Evolutionary conservation across 2,113 vertebrate genomes (phyloP).

Genomic region (Cepphus grylle): DNA sequence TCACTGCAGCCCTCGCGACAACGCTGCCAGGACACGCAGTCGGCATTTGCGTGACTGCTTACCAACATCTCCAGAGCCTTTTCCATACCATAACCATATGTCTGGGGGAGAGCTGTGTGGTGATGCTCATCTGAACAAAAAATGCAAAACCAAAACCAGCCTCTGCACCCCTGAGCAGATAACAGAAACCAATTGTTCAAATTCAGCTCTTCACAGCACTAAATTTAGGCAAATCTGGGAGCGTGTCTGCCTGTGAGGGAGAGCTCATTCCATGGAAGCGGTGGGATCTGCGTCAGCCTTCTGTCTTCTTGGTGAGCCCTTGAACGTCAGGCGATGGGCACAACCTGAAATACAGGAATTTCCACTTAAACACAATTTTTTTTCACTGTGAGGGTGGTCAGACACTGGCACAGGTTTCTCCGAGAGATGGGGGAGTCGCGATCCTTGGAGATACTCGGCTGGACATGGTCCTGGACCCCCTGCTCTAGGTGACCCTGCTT

Average conservation of each 20-base stretch:
- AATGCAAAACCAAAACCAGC: background rate
- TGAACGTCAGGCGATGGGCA: background rate
- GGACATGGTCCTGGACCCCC: background rate
- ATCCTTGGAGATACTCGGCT: background rate
- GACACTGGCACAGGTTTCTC: background rate
- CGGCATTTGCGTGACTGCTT: background rate
- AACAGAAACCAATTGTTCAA: background rate
- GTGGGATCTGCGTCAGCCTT: background rate
- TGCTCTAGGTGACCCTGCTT: background rate
- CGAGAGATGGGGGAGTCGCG: background rate
- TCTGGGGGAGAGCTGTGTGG: background rate
- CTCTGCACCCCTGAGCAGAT: background rate
- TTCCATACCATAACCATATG: fast-evolving
- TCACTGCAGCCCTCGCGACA: background rate
- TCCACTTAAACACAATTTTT: background rate
- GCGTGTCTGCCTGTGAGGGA: slow-evolving; percentile 1
- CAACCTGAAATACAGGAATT: background rate
- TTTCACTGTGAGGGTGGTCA: background rate
- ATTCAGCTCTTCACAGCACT: slow-evolving; percentile 33
- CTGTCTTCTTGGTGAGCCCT: background rate
- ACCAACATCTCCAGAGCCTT: background rate
- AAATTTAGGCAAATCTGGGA: slow-evolving; percentile 7
- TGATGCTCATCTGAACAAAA: background rate
- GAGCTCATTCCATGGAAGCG: background rate
- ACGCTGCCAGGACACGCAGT: background rate